Percentiles rank a stretch among this genome's conserved stretches.
phyloP scores from a whole-genome alignment of 1,140 invertebrate species.

The Drosophila sturtevanti region DNA sequence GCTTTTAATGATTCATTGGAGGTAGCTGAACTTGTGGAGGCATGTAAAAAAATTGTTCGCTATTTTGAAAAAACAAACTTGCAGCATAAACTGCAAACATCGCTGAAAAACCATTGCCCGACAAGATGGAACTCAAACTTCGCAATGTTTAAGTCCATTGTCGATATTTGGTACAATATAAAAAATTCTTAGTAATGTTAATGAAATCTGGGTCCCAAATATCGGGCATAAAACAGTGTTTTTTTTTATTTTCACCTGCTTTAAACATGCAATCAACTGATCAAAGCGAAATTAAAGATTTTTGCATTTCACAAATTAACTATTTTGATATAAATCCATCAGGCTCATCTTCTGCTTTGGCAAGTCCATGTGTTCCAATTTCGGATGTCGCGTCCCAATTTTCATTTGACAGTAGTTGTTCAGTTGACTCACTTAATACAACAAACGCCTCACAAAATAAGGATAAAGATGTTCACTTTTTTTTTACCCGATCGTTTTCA shows the following conservation, averaged over 20 bases:
- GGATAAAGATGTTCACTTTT: conserved; percentile 1
- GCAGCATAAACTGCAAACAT: too few relatives aligned
- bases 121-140: too few relatives aligned
- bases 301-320: conserved; percentile 19
- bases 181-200: neutral
- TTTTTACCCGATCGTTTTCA: conserved; percentile 9
- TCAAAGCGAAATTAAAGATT: conserved; percentile 7
- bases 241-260: conserved; percentile 33
- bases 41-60: too few relatives aligned
- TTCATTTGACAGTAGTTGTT: conserved; percentile 3
- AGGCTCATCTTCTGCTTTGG: neutral
- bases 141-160: too few relatives aligned
- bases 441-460: neutral
- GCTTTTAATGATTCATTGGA: too few relatives aligned
- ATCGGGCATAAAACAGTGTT: conserved; percentile 31
- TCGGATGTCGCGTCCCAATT: conserved; percentile 2
- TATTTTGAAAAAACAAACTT: too few relatives aligned
- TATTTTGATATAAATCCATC: conserved; percentile 11
- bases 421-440: conserved; percentile 12
- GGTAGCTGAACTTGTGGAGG: too few relatives aligned
- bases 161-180: neutral
- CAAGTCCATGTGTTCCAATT: conserved; percentile 13
- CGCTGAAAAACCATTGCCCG: too few relatives aligned
- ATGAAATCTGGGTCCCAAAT: conserved; percentile 23
- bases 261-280: conserved; percentile 23